phyloP scores from a whole-genome alignment of 2,888 invertebrate species.

The Ophioninae sp. region DNA sequence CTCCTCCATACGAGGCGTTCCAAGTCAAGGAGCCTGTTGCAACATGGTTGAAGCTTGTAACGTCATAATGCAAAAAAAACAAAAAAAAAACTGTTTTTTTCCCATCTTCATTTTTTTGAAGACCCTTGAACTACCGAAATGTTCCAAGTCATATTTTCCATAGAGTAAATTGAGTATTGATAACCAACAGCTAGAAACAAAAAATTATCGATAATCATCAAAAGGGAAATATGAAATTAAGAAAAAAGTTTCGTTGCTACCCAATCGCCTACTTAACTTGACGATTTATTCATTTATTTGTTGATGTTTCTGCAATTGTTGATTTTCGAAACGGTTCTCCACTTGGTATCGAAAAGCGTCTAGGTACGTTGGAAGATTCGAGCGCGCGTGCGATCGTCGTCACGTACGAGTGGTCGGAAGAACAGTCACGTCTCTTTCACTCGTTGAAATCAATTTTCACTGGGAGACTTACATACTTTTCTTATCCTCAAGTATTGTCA shows the following conservation, averaged over 20 bases:
- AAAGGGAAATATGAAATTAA: too few species aligned
- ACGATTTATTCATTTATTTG: not conserved
- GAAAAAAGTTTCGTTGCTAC: too few species aligned
- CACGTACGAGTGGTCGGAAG: constrained; percentile 21
- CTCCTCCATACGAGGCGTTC: not conserved
- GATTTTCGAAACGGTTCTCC: not conserved
- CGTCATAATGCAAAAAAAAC: too few species aligned
- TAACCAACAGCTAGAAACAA: too few species aligned
- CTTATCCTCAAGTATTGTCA: not conserved
- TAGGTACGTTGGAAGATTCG: not conserved
- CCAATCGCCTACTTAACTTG: not conserved
- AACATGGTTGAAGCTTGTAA: not conserved
- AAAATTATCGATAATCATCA: not conserved
- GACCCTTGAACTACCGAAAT: too few species aligned
- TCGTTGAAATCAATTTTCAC: constrained; percentile 33
- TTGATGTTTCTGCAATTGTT: not conserved
- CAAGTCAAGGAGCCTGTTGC: too few species aligned
- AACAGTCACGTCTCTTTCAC: constrained; percentile 23
- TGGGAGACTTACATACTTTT: constrained; percentile 4
- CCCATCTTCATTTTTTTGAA: too few species aligned
- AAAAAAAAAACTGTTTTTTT: too few species aligned
- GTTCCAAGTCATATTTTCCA: too few species aligned
- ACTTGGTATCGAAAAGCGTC: not conserved
- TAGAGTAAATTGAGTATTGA: too few species aligned
- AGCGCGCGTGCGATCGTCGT: constrained; percentile 16